Evolutionary conservation across 2,113 vertebrate species (phyloP), one percentile per base, ranked within the genome.

Genomic region (Plecturocebus donacophilus): DNA sequence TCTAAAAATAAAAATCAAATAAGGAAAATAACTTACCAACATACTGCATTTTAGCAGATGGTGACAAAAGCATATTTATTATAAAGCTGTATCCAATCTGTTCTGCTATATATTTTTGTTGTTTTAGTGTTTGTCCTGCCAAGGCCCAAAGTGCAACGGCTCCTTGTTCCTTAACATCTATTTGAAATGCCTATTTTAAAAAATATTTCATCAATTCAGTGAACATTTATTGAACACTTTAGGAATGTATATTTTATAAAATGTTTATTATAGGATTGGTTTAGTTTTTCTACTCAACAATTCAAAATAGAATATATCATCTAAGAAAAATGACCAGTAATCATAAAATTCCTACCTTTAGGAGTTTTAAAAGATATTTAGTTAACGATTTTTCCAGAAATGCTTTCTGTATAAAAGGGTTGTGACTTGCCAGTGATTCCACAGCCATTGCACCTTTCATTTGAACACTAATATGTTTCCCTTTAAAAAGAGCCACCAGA

Each of bases 1-100:
- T 64, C 61, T 64, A 64, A 64, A 64, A 64, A 64, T 64, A 30
- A 30, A 64, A 64, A 64, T 61, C 27, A 61, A 61, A 61, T 64
- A 64, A 32, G 61, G 83, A 68, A 64, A 38, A 56, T 17, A 54
- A 94, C 99, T 97, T 98, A 99, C 99, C 99, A 68, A 99, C 98
- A 54, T 98, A 98, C 91, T 99, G 99, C 99, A 99, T 99, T 96
- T 98, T 99, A 95, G 99, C 98, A 32, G 99, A 99, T 30, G 99
- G 97, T 17, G 99, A 99, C 58, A 99, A 90, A 91, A 99, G 98
- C 98, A 99, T 98, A 56, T 99, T 98, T 61, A 99, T 98, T 97
- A 99, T 98, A 61, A 98, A 98, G 88, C 98, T 98, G 94, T 99
- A 98, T n/a, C 99, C 98, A 64, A 99, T 99, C 83, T 98, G 97